Base-by-base conservation (phyloP, 2,113 vertebrate species). In the Etheostoma spectabile region DNA sequence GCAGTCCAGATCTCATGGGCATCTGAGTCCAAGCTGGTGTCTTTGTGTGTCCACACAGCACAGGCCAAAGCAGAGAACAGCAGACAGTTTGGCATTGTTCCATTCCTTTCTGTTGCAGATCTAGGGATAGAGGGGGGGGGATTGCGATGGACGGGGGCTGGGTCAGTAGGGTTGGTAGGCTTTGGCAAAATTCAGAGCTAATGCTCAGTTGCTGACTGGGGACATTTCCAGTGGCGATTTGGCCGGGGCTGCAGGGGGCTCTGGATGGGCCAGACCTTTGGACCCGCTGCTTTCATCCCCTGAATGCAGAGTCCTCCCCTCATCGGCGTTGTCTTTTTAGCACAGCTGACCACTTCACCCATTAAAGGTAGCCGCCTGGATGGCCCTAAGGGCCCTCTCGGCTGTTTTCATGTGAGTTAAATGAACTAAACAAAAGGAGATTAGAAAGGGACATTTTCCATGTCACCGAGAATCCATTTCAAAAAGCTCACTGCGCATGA, bases 381-480 rank as follows among this genome's bases (percentile, higher is more conserved):
- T 88, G 86, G 71, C 75, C 74, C 83, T 71, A 51, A 77, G 80
- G 42, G 71, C 77, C 86, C 67, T 68, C 71, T 82, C 75, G 77
- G 73, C 92, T 93, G 91, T 93, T 95, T 87, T 69, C 60, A 77
- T 86, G 80, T 33, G 73, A 80, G 85, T 88, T 90, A 87, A 93
- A 91, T 92, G 88, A 88, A 88, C 89, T 88, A 88, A 87, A 92
- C 85, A 88, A 88, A 96, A 96, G 86, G 72, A 83, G 93, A 95
- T 94, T 94, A 93, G 86, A 77, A 87, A 79, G 91, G 85, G 94
- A 93, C 94, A 94, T 94, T 93, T 93, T 79, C 90, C 95, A 93
- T 94, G 80, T 94, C 94, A 88, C 92, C 70, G 82, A 79, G 87
- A 91, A 90, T 93, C 94, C 74, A 93, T 94, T 94, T 91, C 89